phyloP scores from a whole-genome alignment of 1,140 invertebrate species.

The Dolichoris vasculosae region DNA sequence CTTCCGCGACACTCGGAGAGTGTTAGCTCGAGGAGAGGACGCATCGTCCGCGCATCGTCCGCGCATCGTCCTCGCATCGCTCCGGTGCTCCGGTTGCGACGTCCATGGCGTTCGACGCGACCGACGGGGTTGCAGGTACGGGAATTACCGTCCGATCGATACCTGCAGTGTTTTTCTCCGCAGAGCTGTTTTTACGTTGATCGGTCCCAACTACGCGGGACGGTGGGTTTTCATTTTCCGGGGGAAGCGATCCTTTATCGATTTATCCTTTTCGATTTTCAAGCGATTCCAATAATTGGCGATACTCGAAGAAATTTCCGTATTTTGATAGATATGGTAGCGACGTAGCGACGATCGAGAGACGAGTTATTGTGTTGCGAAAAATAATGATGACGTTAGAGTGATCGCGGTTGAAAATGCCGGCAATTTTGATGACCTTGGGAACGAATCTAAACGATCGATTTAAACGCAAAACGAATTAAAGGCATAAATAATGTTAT shows the following conservation, averaged over 20 bases:
- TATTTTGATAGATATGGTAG: no score
- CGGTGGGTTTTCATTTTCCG: no score
- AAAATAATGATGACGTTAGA: neutral
- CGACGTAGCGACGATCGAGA: no score
- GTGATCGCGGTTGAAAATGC: neutral
- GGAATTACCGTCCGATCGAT: neutral
- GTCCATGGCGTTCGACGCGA: conserved; percentile 35
- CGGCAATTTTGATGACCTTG: neutral
- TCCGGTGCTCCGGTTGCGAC: neutral
- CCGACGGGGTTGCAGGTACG: neutral
- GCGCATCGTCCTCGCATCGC: no score
- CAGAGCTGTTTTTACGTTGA: neutral
- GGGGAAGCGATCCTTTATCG: no score
- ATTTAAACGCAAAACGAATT: no score
- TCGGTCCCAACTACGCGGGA: no score
- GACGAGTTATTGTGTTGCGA: no score
- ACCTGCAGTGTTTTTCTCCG: neutral
- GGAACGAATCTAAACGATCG: neutral
- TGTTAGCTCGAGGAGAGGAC: conserved; percentile 41
- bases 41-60: neutral
- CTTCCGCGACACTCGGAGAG: conserved; percentile 39
- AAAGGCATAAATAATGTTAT: no score
- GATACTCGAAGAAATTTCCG: no score
- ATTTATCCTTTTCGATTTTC: neutral
- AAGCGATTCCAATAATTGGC: neutral